Percentiles rank a stretch among this genome's conserved stretches.
Evolutionary conservation across 2,888 invertebrate species (phyloP).

Genomic region (Syrphus vitripennis): DNA sequence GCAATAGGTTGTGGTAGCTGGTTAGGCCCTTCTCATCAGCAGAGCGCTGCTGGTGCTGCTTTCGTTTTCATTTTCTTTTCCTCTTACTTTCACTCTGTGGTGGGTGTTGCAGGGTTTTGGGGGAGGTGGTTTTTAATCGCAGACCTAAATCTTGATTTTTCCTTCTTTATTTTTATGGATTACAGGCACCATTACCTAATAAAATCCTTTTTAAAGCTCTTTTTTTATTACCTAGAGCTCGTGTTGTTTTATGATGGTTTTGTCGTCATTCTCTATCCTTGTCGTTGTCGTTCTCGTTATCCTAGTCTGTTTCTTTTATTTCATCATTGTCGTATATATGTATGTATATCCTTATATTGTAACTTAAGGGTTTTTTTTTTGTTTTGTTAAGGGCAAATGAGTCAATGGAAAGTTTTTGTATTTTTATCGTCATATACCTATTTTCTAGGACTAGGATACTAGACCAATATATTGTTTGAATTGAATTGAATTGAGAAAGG

Average conservation of each 20-base stretch:
- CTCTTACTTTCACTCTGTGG: not conserved
- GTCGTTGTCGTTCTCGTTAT: constrained; percentile 1
- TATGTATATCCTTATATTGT: not conserved
- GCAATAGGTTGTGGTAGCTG: not conserved
- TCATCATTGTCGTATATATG: not conserved
- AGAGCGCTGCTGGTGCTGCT: too few species aligned
- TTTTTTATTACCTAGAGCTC: constrained; percentile 53
- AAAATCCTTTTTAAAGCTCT: constrained; percentile 61
- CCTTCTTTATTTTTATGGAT: constrained; percentile 50
- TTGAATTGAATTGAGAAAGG: constrained; percentile 54
- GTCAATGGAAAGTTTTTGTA: constrained; percentile 24
- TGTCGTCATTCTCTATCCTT: constrained; percentile 4
- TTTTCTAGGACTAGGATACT: constrained; percentile 25
- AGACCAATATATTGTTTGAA: constrained; percentile 44
- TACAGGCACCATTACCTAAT: constrained; percentile 67
- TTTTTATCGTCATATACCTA: not conserved
- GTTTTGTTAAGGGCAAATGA: constrained; percentile 49
- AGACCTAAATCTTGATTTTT: constrained; percentile 68
- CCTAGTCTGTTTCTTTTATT: not conserved
- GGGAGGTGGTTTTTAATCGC: constrained; percentile 50
- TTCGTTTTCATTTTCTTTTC: not conserved
- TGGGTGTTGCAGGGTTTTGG: constrained; percentile 17
- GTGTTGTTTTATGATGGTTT: constrained; percentile 53
- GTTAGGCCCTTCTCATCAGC: not conserved
- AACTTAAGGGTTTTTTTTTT: constrained; percentile 19